phyloP scores from a whole-genome alignment of 1,140 invertebrate genomes.

The Sycobia sp. region DNA sequence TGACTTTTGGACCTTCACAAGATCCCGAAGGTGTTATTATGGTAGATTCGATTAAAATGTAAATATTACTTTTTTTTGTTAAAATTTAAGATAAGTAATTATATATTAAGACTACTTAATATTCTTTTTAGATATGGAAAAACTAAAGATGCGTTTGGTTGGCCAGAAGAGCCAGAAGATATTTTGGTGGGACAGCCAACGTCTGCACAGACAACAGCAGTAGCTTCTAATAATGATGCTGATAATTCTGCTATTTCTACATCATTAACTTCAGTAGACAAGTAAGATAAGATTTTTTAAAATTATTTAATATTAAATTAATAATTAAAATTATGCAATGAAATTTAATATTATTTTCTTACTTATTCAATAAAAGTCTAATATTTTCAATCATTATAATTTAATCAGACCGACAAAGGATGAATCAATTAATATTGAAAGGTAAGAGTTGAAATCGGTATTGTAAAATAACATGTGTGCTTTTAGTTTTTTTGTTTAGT shows the following conservation, averaged over 20 bases:
- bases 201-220: constrained; percentile 49
- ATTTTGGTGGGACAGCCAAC: constrained; percentile 67
- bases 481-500: constrained; percentile 9
- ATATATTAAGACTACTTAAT: neutral
- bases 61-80: constrained; percentile 34
- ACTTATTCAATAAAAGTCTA: constrained; percentile 2
- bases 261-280: constrained; percentile 64
- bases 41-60: constrained; percentile 91
- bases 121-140: constrained; percentile 76
- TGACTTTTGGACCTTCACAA: constrained; percentile 89
- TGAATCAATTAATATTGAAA: constrained; percentile 55
- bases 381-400: constrained; percentile 43
- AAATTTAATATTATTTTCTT: constrained; percentile 1
- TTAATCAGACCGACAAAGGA: constrained; percentile 55
- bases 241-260: constrained; percentile 56
- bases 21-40: constrained; percentile 89
- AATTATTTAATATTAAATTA: neutral
- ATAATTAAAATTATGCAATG: neutral
- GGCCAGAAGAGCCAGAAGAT: constrained; percentile 95
- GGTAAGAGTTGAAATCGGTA: constrained; percentile 48
- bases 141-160: constrained; percentile 94
- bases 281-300: constrained; percentile 50
- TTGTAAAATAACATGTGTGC: constrained; percentile 15
- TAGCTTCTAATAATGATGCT: constrained; percentile 51
- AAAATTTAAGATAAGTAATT: neutral